Evolutionary conservation across 2,113 vertebrate genomes (phyloP), one percentile per base, ranked within the genome.

Genomic region (Lichenostomus cassidix): DNA sequence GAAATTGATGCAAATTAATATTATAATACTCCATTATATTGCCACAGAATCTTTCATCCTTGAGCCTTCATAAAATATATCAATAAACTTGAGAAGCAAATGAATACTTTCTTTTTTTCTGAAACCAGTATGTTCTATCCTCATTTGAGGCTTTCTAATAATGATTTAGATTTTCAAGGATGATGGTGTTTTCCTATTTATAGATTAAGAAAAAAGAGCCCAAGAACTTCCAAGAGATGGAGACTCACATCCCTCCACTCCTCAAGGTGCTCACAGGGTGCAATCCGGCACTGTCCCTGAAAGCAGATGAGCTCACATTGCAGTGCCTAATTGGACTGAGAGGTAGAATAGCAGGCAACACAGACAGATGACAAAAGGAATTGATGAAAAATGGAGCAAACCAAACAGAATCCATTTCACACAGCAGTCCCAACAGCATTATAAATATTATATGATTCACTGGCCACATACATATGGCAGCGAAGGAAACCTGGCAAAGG

Each of bases 1-100:
- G 90, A 95, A 95, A 92, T 79, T 83, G 49, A 96, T 93, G 90
- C 86, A 77, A 94, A 95, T 94, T 88, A 90, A 81, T 96, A 88
- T 81, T 75, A 89, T 90, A 94, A 78, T 89, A 39, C 64, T 83
- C 10, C 16, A 86, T 83, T 96, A 53, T 80, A 83, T 86, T 89
- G 62, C 60, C 31, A 67, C 59, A 63, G 46, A 85, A 83, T 88
- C 42, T 80, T 83, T 87, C 76, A 53, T 93, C 56, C 71, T 83
- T 19, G 47, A 93, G 42, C 64, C 52, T 71, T 90, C 35, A 8
- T 80, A 70, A 91, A 90, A 77, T 67, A 16, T 15, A n/a, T 92
- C 74, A 73, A 87, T 91, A 89, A 94, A 75, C 55, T 50, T 80
- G 42, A 62, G 47, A 89, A 87, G 29, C 29, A 90, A 90, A 63